phyloP scores from a whole-genome alignment of 2,888 invertebrate genomes.

The Lordiphosa andalusiaca region DNA sequence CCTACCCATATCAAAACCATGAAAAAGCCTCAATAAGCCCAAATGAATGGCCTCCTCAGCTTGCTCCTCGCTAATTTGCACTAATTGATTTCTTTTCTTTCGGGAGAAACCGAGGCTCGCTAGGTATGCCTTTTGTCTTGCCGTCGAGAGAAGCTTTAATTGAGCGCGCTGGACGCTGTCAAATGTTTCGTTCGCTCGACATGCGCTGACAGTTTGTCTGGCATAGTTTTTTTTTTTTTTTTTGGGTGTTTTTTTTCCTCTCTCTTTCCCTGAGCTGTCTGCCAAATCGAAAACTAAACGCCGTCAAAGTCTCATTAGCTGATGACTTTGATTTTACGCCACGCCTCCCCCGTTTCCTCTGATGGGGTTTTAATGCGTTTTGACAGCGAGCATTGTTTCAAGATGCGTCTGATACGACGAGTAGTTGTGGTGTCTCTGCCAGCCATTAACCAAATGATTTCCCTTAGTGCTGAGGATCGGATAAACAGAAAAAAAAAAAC shows the following conservation, averaged over 20 bases:
- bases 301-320: constrained; percentile 71
- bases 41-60: constrained; percentile 11
- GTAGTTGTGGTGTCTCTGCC: constrained; percentile 15
- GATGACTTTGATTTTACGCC: constrained; percentile 50
- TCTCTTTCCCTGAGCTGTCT: constrained; percentile 28
- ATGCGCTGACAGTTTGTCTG: constrained; percentile 64
- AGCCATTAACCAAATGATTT: constrained; percentile 60
- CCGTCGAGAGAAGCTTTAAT: constrained; percentile 54
- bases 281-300: constrained; percentile 69
- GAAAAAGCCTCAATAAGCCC: constrained; percentile 28
- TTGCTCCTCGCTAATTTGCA: constrained; percentile 59
- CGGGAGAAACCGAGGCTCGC: constrained; percentile 20
- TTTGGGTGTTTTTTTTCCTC: not conserved
- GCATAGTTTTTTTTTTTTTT: constrained; percentile 31
- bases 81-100: constrained; percentile 65
- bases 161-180: constrained; percentile 54
- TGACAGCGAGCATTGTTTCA: constrained; percentile 41
- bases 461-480: constrained; percentile 34
- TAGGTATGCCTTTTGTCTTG: constrained; percentile 9
- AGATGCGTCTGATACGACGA: not conserved
- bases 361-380: constrained; percentile 71
- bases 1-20: constrained; percentile 57
- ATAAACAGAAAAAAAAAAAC: constrained; percentile 39
- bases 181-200: constrained; percentile 60
- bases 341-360: constrained; percentile 32